These are phyloP conservation scores for Chymomyza procnemis DNA, from an alignment of 2,888 invertebrate species.

Conservation along the genomic window DNA sequence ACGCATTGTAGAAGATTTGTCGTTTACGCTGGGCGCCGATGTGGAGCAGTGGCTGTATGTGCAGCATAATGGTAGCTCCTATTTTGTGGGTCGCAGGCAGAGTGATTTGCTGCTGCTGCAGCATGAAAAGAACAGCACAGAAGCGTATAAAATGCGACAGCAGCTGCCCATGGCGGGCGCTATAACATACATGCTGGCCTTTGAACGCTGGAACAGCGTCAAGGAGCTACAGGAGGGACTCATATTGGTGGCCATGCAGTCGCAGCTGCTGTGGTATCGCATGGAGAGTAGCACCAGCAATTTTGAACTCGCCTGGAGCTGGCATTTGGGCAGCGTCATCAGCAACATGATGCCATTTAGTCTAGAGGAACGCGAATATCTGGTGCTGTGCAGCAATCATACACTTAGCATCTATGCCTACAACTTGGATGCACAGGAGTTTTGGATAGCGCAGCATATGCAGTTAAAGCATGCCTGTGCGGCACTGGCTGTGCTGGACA, in stretches of 20 bases:
- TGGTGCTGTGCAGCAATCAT: conserved; percentile 58
- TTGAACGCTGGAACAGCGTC: conserved; percentile 66
- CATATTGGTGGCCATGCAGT: conserved; percentile 51
- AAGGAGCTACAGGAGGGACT: conserved; percentile 59
- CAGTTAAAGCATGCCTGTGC: conserved; percentile 54
- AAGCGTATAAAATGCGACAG: conserved; percentile 24
- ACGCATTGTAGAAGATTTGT: conserved; percentile 71
- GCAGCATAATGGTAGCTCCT: conserved; percentile 56
- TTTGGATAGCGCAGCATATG: conserved; percentile 75
- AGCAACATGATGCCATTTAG: conserved; percentile 60
- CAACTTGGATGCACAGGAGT: conserved; percentile 60
- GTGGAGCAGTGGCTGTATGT: conserved; percentile 73
- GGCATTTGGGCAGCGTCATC: conserved; percentile 62
- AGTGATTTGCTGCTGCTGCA: conserved; percentile 60
- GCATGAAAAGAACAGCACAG: conserved; percentile 26
- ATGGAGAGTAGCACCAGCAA: conserved; percentile 30
- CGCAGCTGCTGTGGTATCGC: conserved; percentile 71
- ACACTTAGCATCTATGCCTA: conserved; percentile 73
- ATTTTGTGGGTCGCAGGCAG: conserved; percentile 68
- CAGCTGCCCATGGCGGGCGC: conserved; percentile 39
- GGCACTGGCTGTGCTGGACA: conserved; percentile 68
- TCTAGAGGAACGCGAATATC: conserved; percentile 54
- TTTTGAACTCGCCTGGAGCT: conserved; percentile 63
- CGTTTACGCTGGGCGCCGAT: conserved; percentile 62
- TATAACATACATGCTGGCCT: conserved; percentile 57